phyloP scores from a whole-genome alignment of 2,797 vertebrate genomes.

The Eutrigla gurnardus region DNA sequence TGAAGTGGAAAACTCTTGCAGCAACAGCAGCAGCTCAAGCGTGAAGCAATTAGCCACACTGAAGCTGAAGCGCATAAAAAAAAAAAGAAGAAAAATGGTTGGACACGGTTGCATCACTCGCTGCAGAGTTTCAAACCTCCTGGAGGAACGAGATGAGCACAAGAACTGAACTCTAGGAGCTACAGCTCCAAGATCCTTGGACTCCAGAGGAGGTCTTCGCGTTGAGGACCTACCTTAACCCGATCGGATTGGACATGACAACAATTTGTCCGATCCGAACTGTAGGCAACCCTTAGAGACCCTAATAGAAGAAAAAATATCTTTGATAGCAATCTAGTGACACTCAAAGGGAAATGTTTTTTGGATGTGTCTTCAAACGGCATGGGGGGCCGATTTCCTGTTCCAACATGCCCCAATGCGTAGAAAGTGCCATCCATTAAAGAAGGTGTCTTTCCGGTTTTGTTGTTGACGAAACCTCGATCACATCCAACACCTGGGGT shows the following conservation, averaged over 20 bases:
- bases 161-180: slow-evolving; percentile 1
- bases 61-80: not conserved
- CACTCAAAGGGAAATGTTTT: too few relatives aligned
- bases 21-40: not conserved
- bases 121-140: not conserved
- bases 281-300: not conserved
- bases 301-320: not conserved
- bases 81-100: not conserved
- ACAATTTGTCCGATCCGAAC: not conserved
- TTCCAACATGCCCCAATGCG: not conserved
- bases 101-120: not conserved
- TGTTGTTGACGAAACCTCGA: not conserved
- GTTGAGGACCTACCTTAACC: not conserved
- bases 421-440: not conserved
- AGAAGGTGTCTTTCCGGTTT: not conserved
- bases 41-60: slow-evolving; percentile 3
- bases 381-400: not conserved
- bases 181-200: not conserved
- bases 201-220: not conserved
- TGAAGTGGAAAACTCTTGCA: not conserved
- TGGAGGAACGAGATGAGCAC: slow-evolving; percentile 11
- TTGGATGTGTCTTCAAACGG: too few relatives aligned
- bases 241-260: not conserved
- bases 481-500: not conserved
- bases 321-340: not conserved